Percentiles rank a stretch among this genome's conserved stretches.
Conservation (phyloP, 2,113 vertebrate genomes). For the Campylorhamphus procurvoides region DNA sequence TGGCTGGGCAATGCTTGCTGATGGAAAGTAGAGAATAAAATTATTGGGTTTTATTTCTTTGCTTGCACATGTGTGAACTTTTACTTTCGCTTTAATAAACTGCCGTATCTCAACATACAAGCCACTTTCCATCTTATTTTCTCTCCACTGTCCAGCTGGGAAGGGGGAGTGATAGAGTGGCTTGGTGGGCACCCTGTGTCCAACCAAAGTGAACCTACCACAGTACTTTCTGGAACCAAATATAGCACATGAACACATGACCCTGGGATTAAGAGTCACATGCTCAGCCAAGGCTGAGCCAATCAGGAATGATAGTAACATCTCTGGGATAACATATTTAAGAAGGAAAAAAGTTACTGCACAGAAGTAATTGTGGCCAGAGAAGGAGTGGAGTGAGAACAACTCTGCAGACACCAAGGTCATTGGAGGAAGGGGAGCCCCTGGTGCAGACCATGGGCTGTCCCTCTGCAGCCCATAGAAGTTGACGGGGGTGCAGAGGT, state of each 20-base stretch:
- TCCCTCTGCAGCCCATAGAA: neutral
- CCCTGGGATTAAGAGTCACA: neutral
- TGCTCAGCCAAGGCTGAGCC: neutral
- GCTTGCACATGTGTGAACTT: neutral
- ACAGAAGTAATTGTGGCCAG: neutral
- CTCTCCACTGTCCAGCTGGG: neutral
- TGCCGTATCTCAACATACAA: neutral
- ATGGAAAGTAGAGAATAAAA: neutral
- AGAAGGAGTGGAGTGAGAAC: neutral
- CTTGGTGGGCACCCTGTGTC: neutral
- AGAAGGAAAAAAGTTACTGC: neutral
- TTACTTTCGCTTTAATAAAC: neutral
- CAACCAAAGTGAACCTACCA: rapidly evolving
- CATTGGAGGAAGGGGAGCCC: neutral
- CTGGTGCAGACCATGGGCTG: too few relatives aligned
- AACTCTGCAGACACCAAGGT: neutral
- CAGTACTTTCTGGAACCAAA: neutral
- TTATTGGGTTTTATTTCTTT: neutral
- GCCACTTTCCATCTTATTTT: neutral
- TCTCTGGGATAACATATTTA: neutral
- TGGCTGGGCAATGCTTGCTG: neutral
- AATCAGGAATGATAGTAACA: neutral
- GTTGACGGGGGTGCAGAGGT: neutral
- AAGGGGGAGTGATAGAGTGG: neutral
- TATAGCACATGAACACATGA: neutral